These are phyloP conservation scores for Piprites chloris DNA, from an alignment of 2,113 vertebrate species.

Conservation along the genomic window DNA sequence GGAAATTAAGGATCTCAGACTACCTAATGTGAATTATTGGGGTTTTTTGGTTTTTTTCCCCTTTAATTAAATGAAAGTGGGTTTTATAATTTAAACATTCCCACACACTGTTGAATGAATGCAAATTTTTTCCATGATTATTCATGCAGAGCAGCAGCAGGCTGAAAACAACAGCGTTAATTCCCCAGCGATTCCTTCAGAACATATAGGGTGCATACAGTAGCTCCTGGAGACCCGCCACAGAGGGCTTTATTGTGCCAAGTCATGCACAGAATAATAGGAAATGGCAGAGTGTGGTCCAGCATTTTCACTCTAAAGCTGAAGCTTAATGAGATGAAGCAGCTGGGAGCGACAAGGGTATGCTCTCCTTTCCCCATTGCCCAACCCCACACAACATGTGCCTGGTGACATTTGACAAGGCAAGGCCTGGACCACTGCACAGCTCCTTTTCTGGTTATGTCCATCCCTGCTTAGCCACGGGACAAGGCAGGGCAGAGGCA, in stretches of 20 bases:
- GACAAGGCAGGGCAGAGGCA: neutral
- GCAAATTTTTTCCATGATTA: neutral
- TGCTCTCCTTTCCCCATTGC: neutral
- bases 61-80: neutral
- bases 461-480: neutral
- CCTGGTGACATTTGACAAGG: neutral
- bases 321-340: neutral
- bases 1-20: neutral
- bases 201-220: neutral
- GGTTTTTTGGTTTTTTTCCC: neutral
- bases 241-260: neutral
- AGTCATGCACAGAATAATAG: neutral
- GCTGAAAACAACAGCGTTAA: neutral
- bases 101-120: neutral
- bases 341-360: neutral
- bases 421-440: neutral
- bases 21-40: neutral
- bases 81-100: constrained; percentile 21
- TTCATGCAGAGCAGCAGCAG: neutral
- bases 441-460: neutral
- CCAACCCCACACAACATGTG: rapidly evolving
- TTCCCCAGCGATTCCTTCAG: neutral
- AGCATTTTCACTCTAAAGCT: neutral
- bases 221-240: neutral
- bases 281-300: neutral